Evolutionary conservation across 2,797 vertebrate species (phyloP).

Genomic region (Molossus alvarezi): DNA sequence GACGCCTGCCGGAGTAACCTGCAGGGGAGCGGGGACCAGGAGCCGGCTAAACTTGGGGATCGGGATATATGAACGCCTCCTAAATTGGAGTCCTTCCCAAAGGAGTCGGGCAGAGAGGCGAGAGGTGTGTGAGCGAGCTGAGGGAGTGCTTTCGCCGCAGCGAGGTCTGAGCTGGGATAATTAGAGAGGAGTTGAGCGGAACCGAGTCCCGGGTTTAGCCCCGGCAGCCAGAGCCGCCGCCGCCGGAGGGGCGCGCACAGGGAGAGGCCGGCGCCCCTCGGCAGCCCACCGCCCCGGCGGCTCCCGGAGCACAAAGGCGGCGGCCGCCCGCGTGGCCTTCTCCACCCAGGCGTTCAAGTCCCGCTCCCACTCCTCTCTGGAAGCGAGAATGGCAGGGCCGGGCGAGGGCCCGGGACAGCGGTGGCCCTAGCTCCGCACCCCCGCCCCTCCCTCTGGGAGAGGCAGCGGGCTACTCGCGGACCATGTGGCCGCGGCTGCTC

Average conservation of each 20-base stretch:
- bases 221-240: constrained; percentile 53
- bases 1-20: neutral
- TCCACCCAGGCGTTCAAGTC: neutral
- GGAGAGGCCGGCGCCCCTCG: neutral
- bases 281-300: constrained; percentile 23
- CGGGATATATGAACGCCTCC: neutral
- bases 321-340: constrained; percentile 55
- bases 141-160: constrained; percentile 76
- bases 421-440: constrained; percentile 37
- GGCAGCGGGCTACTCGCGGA: neutral
- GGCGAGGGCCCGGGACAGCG: constrained; percentile 50
- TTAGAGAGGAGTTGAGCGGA: constrained; percentile 68
- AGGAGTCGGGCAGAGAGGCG: neutral
- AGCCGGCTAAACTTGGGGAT: constrained; percentile 23
- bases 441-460: neutral
- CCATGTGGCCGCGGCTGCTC: constrained; percentile 43
- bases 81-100: neutral
- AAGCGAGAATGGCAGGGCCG: constrained; percentile 49
- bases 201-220: constrained; percentile 59
- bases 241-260: neutral
- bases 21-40: neutral
- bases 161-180: constrained; percentile 66
- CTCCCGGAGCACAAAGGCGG: constrained; percentile 78
- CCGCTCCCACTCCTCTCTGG: neutral
- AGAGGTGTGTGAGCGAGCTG: constrained; percentile 62